Evolutionary conservation across 2,797 vertebrate species (phyloP), one percentile per base, ranked within the genome.

Genomic region (Heteromormyrus szaboi): DNA sequence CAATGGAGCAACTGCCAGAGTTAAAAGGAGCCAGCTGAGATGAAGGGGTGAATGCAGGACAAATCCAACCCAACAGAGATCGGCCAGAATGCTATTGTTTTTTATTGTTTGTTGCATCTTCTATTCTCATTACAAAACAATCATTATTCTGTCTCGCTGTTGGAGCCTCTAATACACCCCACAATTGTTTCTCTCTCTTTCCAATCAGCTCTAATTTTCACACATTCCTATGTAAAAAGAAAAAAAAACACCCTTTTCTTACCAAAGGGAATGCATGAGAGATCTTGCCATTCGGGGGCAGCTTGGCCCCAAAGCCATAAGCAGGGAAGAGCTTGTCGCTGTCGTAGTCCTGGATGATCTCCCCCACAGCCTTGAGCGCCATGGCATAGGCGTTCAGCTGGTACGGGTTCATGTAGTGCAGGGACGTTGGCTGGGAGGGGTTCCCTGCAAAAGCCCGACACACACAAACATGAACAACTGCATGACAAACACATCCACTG

Each of bases 271-370:
- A 98, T 90, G 96, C 97, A 90, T 98, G 97, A 91, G 97, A 98
- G 92, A 98, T 97, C 92, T 97, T 97, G 90, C 97, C 97, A 0
- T 98, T 97, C 0, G 97, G 97, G 29, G 97, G 97, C 88, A 98
- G 93, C 93, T 98, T 98, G 89, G 97, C 97, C 0, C 97, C 97
- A 0, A 98, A 98, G 90, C 97, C 97, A 0, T 97, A 97, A 3
- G 97, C 97, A 0, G 97, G 97, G 92, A 98, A 98, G 91, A 97
- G 96, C 92, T 98, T 98, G 96, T 98, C 97, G 0, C 97, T 98
- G 96, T 98, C 97, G 2, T 98, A 98, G 95, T 98, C 97, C 94
- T 98, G 97, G 92, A 98, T 98, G 93, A 98, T 96, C 93, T 98
- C 97, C 14, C 97, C 97, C 87, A 98, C 97, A 0, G 97, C 97